Evolutionary conservation across 2,797 vertebrate genomes (phyloP).

Genomic region (Liparis tanakae): DNA sequence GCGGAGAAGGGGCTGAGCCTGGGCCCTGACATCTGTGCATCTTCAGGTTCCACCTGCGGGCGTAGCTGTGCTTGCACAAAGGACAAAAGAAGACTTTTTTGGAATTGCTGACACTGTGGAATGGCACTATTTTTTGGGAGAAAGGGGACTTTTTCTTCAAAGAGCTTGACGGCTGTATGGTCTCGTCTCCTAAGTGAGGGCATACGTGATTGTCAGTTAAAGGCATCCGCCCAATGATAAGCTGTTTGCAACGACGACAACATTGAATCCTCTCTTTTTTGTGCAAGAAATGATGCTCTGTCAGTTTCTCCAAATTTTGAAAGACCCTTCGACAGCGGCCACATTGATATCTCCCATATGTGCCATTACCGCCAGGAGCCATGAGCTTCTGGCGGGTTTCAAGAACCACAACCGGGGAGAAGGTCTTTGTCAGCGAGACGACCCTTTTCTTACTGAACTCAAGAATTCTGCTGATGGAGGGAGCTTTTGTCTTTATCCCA

Average conservation of each 20-base stretch:
- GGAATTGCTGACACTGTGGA: constrained; percentile 63
- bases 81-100: constrained; percentile 79
- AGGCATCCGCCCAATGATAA: constrained; percentile 78
- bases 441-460: constrained; percentile 73
- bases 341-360: constrained; percentile 80
- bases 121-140: constrained; percentile 61
- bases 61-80: constrained; percentile 82
- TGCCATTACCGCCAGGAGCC: constrained; percentile 58
- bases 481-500: constrained; percentile 69
- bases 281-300: constrained; percentile 84
- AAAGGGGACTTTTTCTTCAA: constrained; percentile 45
- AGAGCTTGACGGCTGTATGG: constrained; percentile 28
- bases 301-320: constrained; percentile 77
- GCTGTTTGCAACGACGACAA: constrained; percentile 81
- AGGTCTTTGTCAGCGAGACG: constrained; percentile 79
- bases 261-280: constrained; percentile 85
- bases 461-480: constrained; percentile 69
- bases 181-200: constrained; percentile 53
- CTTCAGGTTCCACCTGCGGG: constrained; percentile 81
- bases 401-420: constrained; percentile 85
- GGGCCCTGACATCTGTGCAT: constrained; percentile 80
- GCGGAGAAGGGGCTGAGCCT: constrained; percentile 13
- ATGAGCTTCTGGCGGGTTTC: constrained; percentile 83
- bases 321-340: constrained; percentile 82
- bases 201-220: constrained; percentile 80